Evolutionary conservation across 2,797 vertebrate genomes (phyloP).

Genomic region (Thripadectes ignobilis): DNA sequence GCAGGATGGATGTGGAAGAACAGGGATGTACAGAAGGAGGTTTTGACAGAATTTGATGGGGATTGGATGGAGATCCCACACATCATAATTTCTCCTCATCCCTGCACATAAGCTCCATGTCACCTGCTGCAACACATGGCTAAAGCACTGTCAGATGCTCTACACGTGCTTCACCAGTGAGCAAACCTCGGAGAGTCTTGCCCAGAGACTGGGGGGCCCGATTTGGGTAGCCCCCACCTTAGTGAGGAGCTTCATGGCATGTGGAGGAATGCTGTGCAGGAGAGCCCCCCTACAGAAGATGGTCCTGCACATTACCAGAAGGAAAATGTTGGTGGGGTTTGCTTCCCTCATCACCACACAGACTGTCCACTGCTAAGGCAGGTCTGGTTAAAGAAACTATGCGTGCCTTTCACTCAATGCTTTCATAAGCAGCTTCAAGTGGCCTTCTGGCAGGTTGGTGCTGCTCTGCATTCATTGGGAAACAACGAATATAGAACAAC

Average conservation of each 20-base stretch:
- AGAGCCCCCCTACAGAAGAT: not conserved
- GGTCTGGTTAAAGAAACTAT: not conserved
- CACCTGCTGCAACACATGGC: rapidly evolving
- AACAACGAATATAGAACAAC: not conserved
- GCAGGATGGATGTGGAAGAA: not conserved
- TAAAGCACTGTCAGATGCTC: not conserved
- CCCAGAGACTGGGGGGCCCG: rapidly evolving
- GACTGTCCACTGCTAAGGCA: not conserved
- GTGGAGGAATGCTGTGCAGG: not conserved
- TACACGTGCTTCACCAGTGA: rapidly evolving
- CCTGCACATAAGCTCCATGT: rapidly evolving
- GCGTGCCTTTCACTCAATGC: rapidly evolving
- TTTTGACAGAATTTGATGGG: not conserved
- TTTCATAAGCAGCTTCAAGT: not conserved
- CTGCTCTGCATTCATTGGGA: not conserved
- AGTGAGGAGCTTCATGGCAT: not conserved
- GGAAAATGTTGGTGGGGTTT: not conserved
- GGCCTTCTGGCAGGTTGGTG: not conserved
- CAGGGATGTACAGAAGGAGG: rapidly evolving
- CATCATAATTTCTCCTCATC: not conserved
- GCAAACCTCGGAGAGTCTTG: not conserved
- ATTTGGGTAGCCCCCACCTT: not conserved
- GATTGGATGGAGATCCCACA: not conserved
- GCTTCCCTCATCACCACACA: rapidly evolving
- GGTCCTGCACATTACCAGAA: not conserved